Evolutionary conservation across 2,113 vertebrate species (phyloP), one percentile per base, ranked within the genome.

Genomic region (Carettochelys insculpta): DNA sequence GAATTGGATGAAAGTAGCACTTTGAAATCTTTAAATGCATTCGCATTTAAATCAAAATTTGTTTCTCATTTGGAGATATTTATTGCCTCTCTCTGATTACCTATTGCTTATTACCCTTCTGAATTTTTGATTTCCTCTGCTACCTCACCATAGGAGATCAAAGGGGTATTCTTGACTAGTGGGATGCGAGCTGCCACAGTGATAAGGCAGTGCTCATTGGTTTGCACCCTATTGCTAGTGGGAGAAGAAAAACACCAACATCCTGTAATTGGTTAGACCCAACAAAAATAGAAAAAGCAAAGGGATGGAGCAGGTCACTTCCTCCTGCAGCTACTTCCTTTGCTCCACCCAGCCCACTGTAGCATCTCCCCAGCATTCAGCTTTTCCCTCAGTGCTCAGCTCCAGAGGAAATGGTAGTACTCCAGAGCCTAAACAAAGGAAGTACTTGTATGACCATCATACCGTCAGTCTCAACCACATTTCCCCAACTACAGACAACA

Each of bases 1-100:
- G 84, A 80, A 83, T 29, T 0, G 0, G 77, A 11, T 77, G 8
- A 89, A 77, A 89, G 43, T n/a, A 31, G 54, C 54, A 58, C 54
- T 58, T 12, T 58, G 13, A 58, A 58, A 58, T 58, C 54, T 31
- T 58, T 58, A 58, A 31, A 12, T 58, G 27, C 29, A 29, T 12
- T 58, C 31, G 54, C 31, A 29, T 31, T 29, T 58, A 82, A 76
- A 48, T 77, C 31, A 19, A 84, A 34, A 75, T 82, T 86, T 90
- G 11, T 43, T 95, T 88, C 77, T 52, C 54, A 84, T 85, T 90
- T 77, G 75, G 43, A 84, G 43, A 47, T 88, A 51, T 80, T 89
- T 93, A 78, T 54, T 86, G 68, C 19, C 38, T 65, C 31, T 73
- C 41, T 90, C 52, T 89, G 53, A 34, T 48, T 29, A 87, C 47